Evolutionary conservation across 2,888 invertebrate genomes (phyloP).

Genomic region (Cheilosia variabilis): DNA sequence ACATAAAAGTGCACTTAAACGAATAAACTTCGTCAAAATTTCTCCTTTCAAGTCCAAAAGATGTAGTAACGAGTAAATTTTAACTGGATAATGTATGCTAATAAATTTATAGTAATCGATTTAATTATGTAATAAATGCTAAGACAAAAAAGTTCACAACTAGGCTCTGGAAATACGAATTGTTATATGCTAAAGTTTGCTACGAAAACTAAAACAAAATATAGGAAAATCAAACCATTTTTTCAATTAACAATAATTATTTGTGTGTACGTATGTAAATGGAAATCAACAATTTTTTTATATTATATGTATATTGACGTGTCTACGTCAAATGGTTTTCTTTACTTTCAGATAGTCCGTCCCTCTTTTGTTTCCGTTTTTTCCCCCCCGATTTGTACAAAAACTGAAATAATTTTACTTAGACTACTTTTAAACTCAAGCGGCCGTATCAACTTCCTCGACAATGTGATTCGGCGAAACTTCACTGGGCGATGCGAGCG

Average conservation of each 20-base stretch:
- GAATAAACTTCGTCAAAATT: conserved; percentile 38
- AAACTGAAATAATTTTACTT: conserved; percentile 62
- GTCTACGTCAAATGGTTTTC: conserved; percentile 21
- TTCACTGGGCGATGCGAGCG: conserved; percentile 79
- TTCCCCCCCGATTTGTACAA: conserved; percentile 63
- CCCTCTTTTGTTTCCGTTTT: conserved; percentile 46
- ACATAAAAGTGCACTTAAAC: conserved; percentile 70
- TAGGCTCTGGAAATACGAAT: conserved; percentile 71
- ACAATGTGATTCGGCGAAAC: conserved; percentile 83
- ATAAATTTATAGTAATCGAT: conserved; percentile 36
- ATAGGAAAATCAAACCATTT: conserved; percentile 69
- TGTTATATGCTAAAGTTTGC: conserved; percentile 40
- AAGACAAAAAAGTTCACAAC: conserved; percentile 58
- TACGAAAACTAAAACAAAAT: conserved; percentile 37
- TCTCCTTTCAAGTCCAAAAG: conserved; percentile 43
- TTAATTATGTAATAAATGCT: conserved; percentile 61
- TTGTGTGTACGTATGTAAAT: conserved; percentile 52
- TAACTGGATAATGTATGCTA: conserved; percentile 37
- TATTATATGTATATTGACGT: conserved; percentile 8
- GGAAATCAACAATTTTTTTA: conserved; percentile 58
- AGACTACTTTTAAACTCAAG: conserved; percentile 78
- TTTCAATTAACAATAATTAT: conserved; percentile 51
- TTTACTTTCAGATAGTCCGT: conserved; percentile 35
- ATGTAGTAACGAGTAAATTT: conserved; percentile 52
- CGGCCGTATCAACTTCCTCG: conserved; percentile 83